Percentiles rank a stretch among this genome's conserved stretches.
Conservation (phyloP, 2,113 vertebrate species). For the Planiliza haematocheilus region DNA sequence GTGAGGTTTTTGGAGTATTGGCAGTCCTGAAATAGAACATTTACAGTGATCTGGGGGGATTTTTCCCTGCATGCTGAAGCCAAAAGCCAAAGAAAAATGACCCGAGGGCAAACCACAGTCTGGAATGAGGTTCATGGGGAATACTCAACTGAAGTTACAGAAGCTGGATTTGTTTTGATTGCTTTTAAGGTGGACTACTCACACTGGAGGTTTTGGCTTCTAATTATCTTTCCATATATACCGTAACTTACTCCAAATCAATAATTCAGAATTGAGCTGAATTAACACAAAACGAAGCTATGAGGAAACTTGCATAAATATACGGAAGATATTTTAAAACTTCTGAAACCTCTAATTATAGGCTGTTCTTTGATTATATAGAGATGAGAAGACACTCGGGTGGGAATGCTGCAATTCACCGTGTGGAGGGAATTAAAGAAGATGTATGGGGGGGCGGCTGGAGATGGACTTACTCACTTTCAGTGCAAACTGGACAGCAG, state of each 20-base stretch:
- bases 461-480: conserved; percentile 93
- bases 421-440: neutral
- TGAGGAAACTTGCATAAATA: neutral
- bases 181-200: conserved; percentile 1
- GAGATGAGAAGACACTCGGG: conserved; percentile 23
- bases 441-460: too few species aligned
- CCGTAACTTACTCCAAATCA: neutral
- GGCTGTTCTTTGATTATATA: neutral
- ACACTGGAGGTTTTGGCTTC: neutral
- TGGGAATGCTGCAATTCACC: neutral
- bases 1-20: conserved; percentile 41
- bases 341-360: neutral
- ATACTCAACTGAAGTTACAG: conserved; percentile 4
- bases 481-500: conserved; percentile 99
- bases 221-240: neutral
- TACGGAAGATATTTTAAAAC: neutral
- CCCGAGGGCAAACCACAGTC: conserved; percentile 56
- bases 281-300: neutral
- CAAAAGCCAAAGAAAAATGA: conserved; percentile 46
- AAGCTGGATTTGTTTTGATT: conserved; percentile 5
- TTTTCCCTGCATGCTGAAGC: conserved; percentile 39
- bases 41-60: conserved; percentile 31
- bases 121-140: conserved; percentile 48
- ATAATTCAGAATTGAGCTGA: neutral
- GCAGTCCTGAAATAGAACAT: conserved; percentile 47